Conservation (phyloP, 2,888 invertebrate species). For the Spatulosminthurus flaviceps region DNA sequence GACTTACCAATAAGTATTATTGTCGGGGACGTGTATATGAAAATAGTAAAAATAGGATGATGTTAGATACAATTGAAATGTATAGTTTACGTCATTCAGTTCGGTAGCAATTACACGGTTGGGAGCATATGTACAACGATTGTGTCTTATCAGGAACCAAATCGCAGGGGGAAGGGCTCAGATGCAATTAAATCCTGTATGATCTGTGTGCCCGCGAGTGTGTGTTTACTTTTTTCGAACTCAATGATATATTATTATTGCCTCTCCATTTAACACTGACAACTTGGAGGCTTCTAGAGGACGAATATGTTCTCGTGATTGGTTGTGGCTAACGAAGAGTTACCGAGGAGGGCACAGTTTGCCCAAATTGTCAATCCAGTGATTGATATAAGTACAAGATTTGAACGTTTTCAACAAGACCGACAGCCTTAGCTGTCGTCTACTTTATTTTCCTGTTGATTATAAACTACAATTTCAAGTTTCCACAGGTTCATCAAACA, state of each 20-base stretch:
- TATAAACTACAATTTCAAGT: not conserved
- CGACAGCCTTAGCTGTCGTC: not conserved
- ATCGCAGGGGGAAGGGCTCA: not conserved
- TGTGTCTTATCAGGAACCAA: not conserved
- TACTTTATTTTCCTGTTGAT: not conserved
- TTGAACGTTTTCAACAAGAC: not conserved
- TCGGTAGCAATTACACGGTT: no score
- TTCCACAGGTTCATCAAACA: not conserved
- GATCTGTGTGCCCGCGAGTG: not conserved
- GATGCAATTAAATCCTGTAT: slow-evolving; percentile 18
- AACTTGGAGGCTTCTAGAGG: not conserved
- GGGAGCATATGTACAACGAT: no score
- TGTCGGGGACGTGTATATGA: not conserved
- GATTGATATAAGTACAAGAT: not conserved
- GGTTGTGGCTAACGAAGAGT: slow-evolving; percentile 18
- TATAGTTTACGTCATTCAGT: no score
- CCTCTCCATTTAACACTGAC: not conserved
- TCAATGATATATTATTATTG: slow-evolving; percentile 15
- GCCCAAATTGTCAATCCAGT: not conserved
- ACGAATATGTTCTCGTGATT: slow-evolving; percentile 11
- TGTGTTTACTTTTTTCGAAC: slow-evolving; percentile 16
- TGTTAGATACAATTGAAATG: no score
- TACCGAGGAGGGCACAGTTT: not conserved
- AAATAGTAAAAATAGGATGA: no score
- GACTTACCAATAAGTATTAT: not conserved